Evolutionary conservation across 2,113 vertebrate species (phyloP), one percentile per base, ranked within the genome.

Genomic region (Propithecus coquereli): DNA sequence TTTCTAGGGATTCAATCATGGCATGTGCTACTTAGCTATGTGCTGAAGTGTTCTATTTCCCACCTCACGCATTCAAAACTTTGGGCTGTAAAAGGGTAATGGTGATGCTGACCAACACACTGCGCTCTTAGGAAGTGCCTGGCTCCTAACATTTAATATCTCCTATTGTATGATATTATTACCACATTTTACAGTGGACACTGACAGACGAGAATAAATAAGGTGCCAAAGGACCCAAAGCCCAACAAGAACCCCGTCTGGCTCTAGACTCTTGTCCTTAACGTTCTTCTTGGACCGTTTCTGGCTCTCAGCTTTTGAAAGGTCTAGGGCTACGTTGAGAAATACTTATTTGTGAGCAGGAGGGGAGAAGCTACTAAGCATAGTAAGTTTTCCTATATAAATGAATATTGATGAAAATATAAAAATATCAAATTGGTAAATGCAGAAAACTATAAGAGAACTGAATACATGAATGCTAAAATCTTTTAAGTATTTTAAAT

Each of bases 401-500:
- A 73, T 50, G 63, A 89, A 88, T 80, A 81, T 23, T 66, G 65
- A 74, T 79, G 57, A 65, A 81, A 89, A 90, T 61, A 52, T n/a
- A 13, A n/a, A 85, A 90, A 1, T 91, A 10, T 32, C 1, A 90
- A 59, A 70, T 70, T 40, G 65, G 5, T 71, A 94, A 92, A 57
- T 84, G 22, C 1, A 76, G 37, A 84, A 91, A 79, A 77, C 54
- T 94, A 63, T 3, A 63, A 50, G 70, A 73, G 47, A 93, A 45
- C 9, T 89, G 23, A 91, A 22, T 3, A 68, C 18, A 1, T 85
- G 54, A 61, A 74, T 79, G 65, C 86, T 77, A 85, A 86, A 57
- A 7, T 91, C 52, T 84, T 95, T 16, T 54, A 91, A 25, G 23
- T 61, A 93, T 59, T 92, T 95, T 73, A 93, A 91, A 87, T 57